phyloP scores from a whole-genome alignment of 2,888 invertebrate genomes.

The Synergus umbraculus region DNA sequence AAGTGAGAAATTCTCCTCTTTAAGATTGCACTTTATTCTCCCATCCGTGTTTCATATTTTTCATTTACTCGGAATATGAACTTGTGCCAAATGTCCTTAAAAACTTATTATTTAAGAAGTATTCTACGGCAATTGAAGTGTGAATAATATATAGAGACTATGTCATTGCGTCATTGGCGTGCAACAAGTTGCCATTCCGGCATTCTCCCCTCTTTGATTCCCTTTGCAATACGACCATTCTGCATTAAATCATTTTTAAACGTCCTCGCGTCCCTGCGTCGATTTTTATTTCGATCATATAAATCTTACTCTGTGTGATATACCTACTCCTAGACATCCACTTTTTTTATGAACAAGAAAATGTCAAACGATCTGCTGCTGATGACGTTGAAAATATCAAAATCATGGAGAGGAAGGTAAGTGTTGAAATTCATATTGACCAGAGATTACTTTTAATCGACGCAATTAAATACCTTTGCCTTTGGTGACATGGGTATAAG shows the following conservation, averaged over 20 bases:
- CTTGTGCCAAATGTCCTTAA: too few relatives aligned
- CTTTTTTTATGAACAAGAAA: conserved; percentile 1
- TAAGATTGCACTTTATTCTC: neutral
- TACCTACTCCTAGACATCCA: neutral
- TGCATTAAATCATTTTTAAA: conserved; percentile 71
- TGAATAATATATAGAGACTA: conserved; percentile 18
- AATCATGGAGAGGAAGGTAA: neutral
- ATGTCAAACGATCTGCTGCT: neutral
- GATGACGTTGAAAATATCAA: too few relatives aligned
- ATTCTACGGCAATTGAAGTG: too few relatives aligned
- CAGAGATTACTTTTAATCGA: neutral
- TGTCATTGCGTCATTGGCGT: conserved; percentile 61
- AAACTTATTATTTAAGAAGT: too few relatives aligned
- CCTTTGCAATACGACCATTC: conserved; percentile 55
- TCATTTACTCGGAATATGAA: too few relatives aligned
- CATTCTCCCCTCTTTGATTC: conserved; percentile 28
- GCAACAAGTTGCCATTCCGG: conserved; percentile 72
- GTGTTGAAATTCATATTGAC: neutral
- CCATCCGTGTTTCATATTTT: neutral
- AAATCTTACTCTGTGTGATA: conserved; percentile 41
- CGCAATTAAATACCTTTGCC: conserved; percentile 10
- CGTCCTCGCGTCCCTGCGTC: conserved; percentile 61
- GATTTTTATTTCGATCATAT: conserved; percentile 66
- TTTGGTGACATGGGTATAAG: conserved; percentile 8
- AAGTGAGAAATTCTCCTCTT: neutral